Conservation (phyloP, 2,113 vertebrate species). For the Protobothrops mucrosquamatus region DNA sequence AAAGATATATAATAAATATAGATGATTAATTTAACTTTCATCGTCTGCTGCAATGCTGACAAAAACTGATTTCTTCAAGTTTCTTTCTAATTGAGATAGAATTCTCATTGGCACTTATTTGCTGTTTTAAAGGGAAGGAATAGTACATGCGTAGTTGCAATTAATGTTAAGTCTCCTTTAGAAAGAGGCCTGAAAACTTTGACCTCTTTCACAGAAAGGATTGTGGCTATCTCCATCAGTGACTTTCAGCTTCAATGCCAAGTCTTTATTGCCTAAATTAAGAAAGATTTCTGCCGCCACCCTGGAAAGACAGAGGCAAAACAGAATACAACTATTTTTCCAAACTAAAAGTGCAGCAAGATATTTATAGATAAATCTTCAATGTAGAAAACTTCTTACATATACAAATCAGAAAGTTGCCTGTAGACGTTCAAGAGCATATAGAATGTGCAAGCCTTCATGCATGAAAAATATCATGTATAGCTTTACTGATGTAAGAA, state of each 20-base stretch:
- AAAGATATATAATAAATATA: not conserved
- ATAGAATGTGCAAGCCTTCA: not conserved
- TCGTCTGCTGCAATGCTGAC: not conserved
- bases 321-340: constrained; percentile 58
- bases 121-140: not conserved
- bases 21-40: not conserved
- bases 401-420: constrained; percentile 7
- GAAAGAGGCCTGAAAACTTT: not conserved
- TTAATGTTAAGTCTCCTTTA: not conserved
- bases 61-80: not conserved
- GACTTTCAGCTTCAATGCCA: not conserved
- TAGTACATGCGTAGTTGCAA: not conserved
- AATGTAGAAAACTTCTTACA: constrained; percentile 46
- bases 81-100: not conserved
- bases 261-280: not conserved
- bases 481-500: not conserved
- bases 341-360: constrained; percentile 59
- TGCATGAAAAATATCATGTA: not conserved
- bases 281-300: constrained; percentile 43
- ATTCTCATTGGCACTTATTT: not conserved
- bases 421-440: constrained; percentile 12
- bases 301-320: constrained; percentile 62
- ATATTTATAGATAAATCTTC: constrained; percentile 62
- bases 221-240: not conserved
- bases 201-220: not conserved